Evolutionary conservation across 2,113 vertebrate species (phyloP).

Genomic region (Agapornis roseicollis): DNA sequence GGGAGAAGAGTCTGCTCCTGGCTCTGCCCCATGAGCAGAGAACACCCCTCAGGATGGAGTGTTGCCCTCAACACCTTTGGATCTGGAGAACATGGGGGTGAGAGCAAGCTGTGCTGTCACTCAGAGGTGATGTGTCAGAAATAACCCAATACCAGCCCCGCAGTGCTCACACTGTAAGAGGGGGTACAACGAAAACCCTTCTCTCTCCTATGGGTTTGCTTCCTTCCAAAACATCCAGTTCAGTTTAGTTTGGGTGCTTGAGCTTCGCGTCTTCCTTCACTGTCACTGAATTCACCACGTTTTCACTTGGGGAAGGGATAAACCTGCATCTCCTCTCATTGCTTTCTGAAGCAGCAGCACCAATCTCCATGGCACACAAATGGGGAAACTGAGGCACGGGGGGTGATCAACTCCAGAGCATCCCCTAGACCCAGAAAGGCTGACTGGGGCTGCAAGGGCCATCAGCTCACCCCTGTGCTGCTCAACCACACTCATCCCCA

Average conservation of each 20-base stretch:
- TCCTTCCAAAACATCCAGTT: not conserved
- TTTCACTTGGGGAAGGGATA: not conserved
- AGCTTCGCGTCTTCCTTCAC: not conserved
- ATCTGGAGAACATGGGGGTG: rapidly evolving
- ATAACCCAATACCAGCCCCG: not conserved
- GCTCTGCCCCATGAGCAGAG: not conserved
- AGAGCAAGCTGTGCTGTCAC: not conserved
- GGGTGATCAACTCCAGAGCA: rapidly evolving
- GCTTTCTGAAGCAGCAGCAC: rapidly evolving
- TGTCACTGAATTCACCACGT: not conserved
- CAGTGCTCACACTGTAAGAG: not conserved
- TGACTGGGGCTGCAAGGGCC: not conserved
- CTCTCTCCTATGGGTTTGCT: not conserved
- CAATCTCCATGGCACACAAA: rapidly evolving
- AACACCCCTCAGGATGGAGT: rapidly evolving
- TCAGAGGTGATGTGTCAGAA: not conserved
- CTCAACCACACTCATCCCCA: not conserved
- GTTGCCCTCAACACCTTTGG: not conserved
- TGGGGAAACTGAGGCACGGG: not conserved
- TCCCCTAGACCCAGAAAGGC: not conserved
- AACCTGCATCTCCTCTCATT: not conserved
- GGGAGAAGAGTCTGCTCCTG: not conserved
- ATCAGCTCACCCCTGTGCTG: not conserved
- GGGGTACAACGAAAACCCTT: not conserved
- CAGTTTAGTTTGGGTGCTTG: rapidly evolving